Base-by-base conservation (phyloP, 2,888 invertebrate genomes). In the Hololepta plana region DNA sequence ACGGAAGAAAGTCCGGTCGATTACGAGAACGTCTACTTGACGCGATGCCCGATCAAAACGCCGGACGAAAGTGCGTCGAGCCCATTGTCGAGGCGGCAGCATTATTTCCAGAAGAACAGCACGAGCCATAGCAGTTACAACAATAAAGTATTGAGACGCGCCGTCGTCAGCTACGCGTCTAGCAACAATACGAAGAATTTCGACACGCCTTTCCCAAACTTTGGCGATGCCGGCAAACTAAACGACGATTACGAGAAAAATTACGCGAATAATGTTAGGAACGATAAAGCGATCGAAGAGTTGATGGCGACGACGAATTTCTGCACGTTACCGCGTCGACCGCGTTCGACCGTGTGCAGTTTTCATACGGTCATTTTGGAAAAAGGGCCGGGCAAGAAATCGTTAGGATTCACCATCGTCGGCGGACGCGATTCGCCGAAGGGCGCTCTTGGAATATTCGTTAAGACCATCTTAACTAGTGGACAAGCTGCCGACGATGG, bases 351-450 rank as follows among this genome's bases (percentile, higher is more conserved):
- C 1, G 60, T 71, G 16, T 72, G 73, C 38, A 68, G 71, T 1
- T 73, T 74, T 41, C 69, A 72, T 37, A 77, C 76, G 0, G 69
- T 79, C 10, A 67, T 72, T 4, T 69, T 75, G 43, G 72, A 79
- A 46, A 85, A 85, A 46, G 84, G 82, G 2, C 67, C 69, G 5
- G 77, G 81, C 2, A 79, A 76, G 47, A 84, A 81, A 53, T 76
- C 79, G 1, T 61, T 85, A 15, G 85, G 85, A n/a, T 87, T 87
- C 49, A 84, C 82, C 7, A 82, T 87, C 38, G 85, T 85, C 3
- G 87, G 85, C 20, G 85, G 85, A 23, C 64, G 74, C 31, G 85
- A 87, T 49, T 81, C 82, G 16, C 79, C 81, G 2, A 70, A 77
- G 47, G 84, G 82, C 30, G 75, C 75, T 34, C 67, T 84, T 46